Evolutionary conservation across 2,113 vertebrate species (phyloP).

Genomic region (Grammomys surdaster): DNA sequence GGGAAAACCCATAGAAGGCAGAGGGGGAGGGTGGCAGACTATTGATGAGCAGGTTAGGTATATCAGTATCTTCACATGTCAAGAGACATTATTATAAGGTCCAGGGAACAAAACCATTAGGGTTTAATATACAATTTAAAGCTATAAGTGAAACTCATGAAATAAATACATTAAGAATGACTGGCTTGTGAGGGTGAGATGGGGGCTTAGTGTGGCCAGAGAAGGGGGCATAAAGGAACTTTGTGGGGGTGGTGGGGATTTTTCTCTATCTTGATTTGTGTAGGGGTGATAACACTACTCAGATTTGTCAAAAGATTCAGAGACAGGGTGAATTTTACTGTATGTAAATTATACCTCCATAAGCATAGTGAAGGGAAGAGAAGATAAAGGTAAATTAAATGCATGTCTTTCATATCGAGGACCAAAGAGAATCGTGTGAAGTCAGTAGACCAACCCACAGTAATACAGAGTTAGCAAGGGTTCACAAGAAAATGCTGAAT

Average conservation of each 20-base stretch:
- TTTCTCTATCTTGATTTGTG: background rate
- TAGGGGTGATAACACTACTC: background rate
- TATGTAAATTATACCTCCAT: background rate
- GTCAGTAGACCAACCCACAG: background rate
- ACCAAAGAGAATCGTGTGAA: constrained; percentile 6
- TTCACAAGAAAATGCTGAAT: fast-evolving
- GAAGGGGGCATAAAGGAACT: background rate
- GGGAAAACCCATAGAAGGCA: background rate
- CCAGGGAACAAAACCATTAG: background rate
- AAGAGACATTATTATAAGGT: background rate
- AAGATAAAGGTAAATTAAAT: background rate
- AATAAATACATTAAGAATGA: background rate
- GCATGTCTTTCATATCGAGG: background rate
- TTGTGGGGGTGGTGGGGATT: background rate
- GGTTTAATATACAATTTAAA: background rate
- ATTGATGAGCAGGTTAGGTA: background rate
- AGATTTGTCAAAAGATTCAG: background rate
- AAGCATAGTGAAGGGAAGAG: background rate
- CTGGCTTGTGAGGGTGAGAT: background rate
- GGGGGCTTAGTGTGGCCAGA: background rate
- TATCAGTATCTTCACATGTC: background rate
- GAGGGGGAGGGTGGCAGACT: background rate
- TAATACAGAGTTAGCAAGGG: background rate
- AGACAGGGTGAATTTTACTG: background rate
- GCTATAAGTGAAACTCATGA: background rate